Base-by-base conservation (phyloP, 2,888 invertebrate genomes). In the Calephelis perditalis region DNA sequence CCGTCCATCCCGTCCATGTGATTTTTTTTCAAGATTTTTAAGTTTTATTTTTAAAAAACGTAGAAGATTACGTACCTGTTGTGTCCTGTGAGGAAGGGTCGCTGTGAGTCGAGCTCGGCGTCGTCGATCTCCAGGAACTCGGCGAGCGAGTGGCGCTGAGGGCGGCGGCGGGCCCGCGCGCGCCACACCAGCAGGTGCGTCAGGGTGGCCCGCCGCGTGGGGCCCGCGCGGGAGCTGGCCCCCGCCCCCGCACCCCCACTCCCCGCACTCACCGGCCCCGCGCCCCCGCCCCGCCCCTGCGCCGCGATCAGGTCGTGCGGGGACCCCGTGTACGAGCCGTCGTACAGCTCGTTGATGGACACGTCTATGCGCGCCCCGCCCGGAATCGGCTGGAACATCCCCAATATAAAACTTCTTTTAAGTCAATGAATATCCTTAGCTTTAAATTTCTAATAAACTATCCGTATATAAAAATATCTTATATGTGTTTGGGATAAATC, bases 301-400 rank as follows among this genome's bases (percentile, higher is more conserved):
- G 45, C 45, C 45, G 45, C 45, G 45, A 45, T 45, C 9, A 45
- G 45, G 45, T 45, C 45, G 45, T 45, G 96, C 0, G 98, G 98
- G 52, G 97, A 97, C 5, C 98, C 98, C 10, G 96, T 95, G 84
- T 98, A 98, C 0, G 98, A 98, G 0, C 98, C 98, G 85, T 99
- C 98, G 84, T 97, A 98, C 64, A 95, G 89, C 81, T 98, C 98
- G 86, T 98, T 98, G 70, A 99, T 96, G 0, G 98, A 96, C 2
- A 99, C 98, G 86, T 99, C 98, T 68, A 99, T 96, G 63, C 97
- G 93, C 49, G 97, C 97, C 64, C 97, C 96, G 72, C 93, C 92
- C 0, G 93, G 88, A 68, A 95, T 94, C 45, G 95, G 95, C 93
- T 94, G 79, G 26, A 57, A 63, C 15, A 57, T n/a, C 15, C 15